phyloP scores from a whole-genome alignment of 2,797 vertebrate genomes.

The Epinephelus awoara region DNA sequence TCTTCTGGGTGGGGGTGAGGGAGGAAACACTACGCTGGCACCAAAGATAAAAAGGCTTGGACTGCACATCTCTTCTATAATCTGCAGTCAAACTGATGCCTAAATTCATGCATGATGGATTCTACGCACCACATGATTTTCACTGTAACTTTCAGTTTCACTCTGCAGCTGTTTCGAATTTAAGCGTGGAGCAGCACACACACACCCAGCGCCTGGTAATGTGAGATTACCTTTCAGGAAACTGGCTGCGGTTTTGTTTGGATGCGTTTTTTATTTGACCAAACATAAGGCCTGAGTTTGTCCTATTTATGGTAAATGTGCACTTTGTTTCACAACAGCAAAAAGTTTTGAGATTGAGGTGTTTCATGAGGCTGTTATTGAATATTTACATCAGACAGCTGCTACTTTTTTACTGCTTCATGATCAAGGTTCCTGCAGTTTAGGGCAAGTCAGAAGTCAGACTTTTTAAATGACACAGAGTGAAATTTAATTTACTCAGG shows the following conservation, averaged over 20 bases:
- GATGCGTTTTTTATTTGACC: neutral
- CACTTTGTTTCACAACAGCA: neutral
- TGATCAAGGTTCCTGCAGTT: too few species aligned
- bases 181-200: neutral
- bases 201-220: neutral
- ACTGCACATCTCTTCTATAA: neutral
- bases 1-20: neutral
- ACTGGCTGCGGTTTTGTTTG: neutral
- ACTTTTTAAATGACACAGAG: too few species aligned
- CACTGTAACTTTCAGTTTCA: slow-evolving; percentile 33
- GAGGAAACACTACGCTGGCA: neutral
- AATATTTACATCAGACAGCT: neutral
- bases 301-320: neutral
- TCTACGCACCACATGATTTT: neutral
- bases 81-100: slow-evolving; percentile 23
- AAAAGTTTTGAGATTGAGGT: neutral
- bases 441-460: too few species aligned
- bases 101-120: neutral
- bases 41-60: neutral
- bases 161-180: slow-evolving; percentile 34
- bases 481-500: too few species aligned
- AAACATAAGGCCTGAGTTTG: neutral
- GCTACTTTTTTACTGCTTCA: too few species aligned
- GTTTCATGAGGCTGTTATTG: neutral
- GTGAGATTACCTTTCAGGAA: neutral